phyloP scores from a whole-genome alignment of 2,113 vertebrate genomes.

The Thamnaconus septentrionalis region DNA sequence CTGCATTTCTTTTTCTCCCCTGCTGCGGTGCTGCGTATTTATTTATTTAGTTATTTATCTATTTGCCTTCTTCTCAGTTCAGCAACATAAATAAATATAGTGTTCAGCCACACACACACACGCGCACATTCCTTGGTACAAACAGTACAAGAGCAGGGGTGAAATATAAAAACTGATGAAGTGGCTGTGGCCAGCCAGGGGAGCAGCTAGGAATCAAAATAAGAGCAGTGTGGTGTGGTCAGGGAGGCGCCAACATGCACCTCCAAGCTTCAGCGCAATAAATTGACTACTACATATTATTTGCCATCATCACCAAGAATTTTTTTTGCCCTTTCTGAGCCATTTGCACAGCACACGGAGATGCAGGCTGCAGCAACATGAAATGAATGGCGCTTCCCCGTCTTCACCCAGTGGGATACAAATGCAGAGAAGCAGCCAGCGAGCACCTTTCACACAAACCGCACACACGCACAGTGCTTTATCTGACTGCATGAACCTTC shows the following conservation, averaged over 20 bases:
- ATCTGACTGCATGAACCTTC: too few species aligned
- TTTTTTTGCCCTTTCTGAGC: slow-evolving; percentile 44
- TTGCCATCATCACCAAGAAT: slow-evolving; percentile 34
- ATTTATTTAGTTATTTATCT: too few species aligned
- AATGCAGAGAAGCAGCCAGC: slow-evolving; percentile 29
- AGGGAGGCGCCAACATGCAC: slow-evolving; percentile 24
- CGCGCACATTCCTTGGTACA: too few species aligned
- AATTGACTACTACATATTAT: slow-evolving; percentile 37
- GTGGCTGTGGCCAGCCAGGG: too few species aligned
- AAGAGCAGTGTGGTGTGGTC: neutral
- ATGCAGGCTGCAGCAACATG: slow-evolving; percentile 44
- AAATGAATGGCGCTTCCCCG: slow-evolving; percentile 68
- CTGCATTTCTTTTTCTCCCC: slow-evolving; percentile 1
- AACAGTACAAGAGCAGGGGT: too few species aligned
- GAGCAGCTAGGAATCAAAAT: too few species aligned
- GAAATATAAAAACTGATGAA: too few species aligned
- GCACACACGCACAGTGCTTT: too few species aligned
- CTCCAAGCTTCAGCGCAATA: slow-evolving; percentile 23
- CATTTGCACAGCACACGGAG: slow-evolving; percentile 58
- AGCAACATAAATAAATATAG: slow-evolving; percentile 7
- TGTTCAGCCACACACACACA: too few species aligned
- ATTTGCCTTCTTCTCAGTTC: neutral
- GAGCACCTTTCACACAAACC: neutral
- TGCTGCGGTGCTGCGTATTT: neutral
- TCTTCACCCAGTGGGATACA: slow-evolving; percentile 61